Evolutionary conservation across 2,888 invertebrate species (phyloP), one percentile per base, ranked within the genome.

Genomic region (Andrena dorsata): DNA sequence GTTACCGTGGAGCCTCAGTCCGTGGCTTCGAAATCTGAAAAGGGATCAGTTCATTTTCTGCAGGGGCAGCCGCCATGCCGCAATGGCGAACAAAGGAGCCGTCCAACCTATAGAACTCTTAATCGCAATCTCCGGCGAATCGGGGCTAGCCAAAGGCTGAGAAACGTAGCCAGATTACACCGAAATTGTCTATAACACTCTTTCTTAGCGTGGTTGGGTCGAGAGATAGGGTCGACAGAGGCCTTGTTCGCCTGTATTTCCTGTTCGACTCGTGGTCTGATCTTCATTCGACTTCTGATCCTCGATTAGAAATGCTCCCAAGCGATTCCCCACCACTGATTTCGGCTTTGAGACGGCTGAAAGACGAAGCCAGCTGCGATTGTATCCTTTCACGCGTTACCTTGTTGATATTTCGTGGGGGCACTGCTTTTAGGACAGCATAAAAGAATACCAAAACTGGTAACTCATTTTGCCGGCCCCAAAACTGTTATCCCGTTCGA

Each of bases 121-220:
- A 83, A 83, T 84, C 83, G 84, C 84, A 80, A 76, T 76, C 84
- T 80, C 72, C 79, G 64, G 2, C 69, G 76, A 83, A 75, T 71
- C 65, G 63, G 35, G 56, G 41, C 41, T 41, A 41, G 79, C 32
- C 58, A 53, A 69, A 79, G 47, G 53, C 28, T 8, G 13, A 61
- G 65, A 60, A 83, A 51, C 72, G 71, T 74, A 66, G 61, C 58
- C 49, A 53, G 80, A 83, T 83, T 76, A 83, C 68, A 69, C 47
- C 75, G 79, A 76, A 79, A 79, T 76, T 79, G 72, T 28, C 75
- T 30, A 70, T 65, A 70, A 80, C 73, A 32, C 73, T 32, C 20
- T 58, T 63, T 51, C 56, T 53, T 20, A 10, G 1, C 20, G 32
- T 13, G 28, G 13, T 30, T 13, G 41, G 35, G 28, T 16, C 47